phyloP scores from a whole-genome alignment of 1,140 invertebrate genomes.

The Bombyx mandarina region DNA sequence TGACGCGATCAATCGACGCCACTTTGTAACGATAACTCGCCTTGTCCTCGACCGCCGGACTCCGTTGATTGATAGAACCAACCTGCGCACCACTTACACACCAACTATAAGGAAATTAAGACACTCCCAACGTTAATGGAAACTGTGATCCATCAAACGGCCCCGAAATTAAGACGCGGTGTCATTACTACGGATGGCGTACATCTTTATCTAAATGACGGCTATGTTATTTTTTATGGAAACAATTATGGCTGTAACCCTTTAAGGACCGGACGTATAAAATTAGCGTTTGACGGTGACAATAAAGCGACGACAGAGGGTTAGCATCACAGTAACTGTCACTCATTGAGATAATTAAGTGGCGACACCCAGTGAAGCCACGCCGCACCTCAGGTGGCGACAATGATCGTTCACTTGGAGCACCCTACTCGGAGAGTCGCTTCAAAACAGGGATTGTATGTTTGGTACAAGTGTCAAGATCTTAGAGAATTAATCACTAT shows the following conservation, averaged over 20 bases:
- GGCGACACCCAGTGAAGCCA: constrained; percentile 18
- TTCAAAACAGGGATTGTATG: constrained; percentile 17
- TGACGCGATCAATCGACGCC: constrained; percentile 53
- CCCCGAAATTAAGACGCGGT: constrained; percentile 43
- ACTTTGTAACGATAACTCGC: constrained; percentile 40
- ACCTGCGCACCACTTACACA: constrained; percentile 45
- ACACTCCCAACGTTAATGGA: constrained; percentile 52
- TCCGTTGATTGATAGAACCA: constrained; percentile 53
- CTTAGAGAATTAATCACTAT: too few relatives aligned
- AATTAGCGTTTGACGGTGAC: constrained; percentile 19
- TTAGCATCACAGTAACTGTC: constrained; percentile 22
- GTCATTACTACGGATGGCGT: constrained; percentile 31
- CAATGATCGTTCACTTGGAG: constrained; percentile 43
- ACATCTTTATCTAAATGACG: constrained; percentile 52
- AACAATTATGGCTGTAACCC: constrained; percentile 31
- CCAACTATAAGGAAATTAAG: constrained; percentile 38
- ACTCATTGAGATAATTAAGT: constrained; percentile 35
- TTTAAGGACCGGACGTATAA: constrained; percentile 21
- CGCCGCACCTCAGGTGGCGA: constrained; percentile 23
- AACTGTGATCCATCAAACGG: constrained; percentile 56
- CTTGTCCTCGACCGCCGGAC: constrained; percentile 20
- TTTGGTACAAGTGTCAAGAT: constrained; percentile 7
- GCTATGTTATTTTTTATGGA: constrained; percentile 35
- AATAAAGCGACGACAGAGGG: constrained; percentile 22
- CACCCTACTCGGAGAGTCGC: constrained; percentile 25